phyloP scores from a whole-genome alignment of 2,888 invertebrate genomes.

The Eristalinus sepulchralis region DNA sequence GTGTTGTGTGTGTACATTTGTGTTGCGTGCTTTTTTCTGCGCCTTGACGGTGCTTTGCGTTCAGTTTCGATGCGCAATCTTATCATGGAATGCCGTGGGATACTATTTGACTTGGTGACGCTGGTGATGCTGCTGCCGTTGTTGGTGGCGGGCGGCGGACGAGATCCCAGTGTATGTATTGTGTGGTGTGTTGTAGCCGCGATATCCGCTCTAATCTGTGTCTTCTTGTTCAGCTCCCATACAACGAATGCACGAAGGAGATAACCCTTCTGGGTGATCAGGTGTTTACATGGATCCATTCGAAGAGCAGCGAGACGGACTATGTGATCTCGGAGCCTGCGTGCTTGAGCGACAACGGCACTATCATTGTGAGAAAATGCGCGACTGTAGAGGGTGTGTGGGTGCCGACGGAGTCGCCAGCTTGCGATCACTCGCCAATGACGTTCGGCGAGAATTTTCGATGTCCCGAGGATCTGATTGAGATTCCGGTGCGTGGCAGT shows the following conservation, averaged over 20 bases:
- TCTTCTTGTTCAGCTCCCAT: slow-evolving; percentile 35
- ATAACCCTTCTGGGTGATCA: slow-evolving; percentile 24
- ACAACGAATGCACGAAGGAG: slow-evolving; percentile 49
- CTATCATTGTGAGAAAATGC: slow-evolving; percentile 59
- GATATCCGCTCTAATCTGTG: slow-evolving; percentile 1
- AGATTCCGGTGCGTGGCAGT: slow-evolving; percentile 60
- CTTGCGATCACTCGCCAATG: slow-evolving; percentile 67
- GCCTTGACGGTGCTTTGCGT: slow-evolving; percentile 3
- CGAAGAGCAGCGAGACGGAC: slow-evolving; percentile 42
- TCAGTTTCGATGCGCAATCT: slow-evolving; percentile 31
- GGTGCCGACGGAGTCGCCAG: slow-evolving; percentile 73
- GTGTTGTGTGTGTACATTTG: background rate
- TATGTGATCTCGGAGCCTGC: slow-evolving; percentile 76
- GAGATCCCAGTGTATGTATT: slow-evolving; percentile 61
- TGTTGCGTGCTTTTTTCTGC: slow-evolving; percentile 7
- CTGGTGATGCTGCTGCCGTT: slow-evolving; percentile 36
- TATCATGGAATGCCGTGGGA: slow-evolving; percentile 56
- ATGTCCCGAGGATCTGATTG: slow-evolving; percentile 75
- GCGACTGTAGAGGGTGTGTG: slow-evolving; percentile 72
- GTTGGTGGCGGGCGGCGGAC: slow-evolving; percentile 27
- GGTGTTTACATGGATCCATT: slow-evolving; percentile 49
- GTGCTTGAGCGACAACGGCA: slow-evolving; percentile 75
- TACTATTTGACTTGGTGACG: slow-evolving; percentile 58
- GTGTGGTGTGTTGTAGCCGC: background rate
- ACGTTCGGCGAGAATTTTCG: slow-evolving; percentile 34